phyloP scores from a whole-genome alignment of 2,113 vertebrate species.

The Symphodus melops region DNA sequence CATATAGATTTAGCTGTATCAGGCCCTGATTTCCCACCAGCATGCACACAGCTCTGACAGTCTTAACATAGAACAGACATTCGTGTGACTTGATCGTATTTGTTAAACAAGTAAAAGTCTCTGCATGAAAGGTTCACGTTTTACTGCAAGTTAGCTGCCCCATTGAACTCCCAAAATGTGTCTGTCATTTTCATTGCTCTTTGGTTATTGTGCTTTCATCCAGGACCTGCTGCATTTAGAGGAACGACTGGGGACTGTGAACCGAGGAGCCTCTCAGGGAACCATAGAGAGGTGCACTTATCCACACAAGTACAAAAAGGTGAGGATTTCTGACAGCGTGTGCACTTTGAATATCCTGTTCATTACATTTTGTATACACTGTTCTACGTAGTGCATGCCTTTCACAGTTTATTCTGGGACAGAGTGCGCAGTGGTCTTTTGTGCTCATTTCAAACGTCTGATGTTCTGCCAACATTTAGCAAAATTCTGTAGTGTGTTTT shows the following conservation, averaged over 20 bases:
- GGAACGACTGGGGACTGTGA: conserved; percentile 97
- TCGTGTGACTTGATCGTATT: neutral
- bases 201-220: neutral
- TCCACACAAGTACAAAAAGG: conserved; percentile 99
- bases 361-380: conserved; percentile 24
- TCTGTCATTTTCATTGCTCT: neutral
- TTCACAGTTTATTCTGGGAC: conserved; percentile 73
- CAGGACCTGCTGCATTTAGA: conserved; percentile 99
- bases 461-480: conserved; percentile 70
- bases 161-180: neutral
- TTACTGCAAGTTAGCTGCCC: neutral
- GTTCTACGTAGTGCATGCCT: conserved; percentile 63
- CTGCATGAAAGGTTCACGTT: neutral
- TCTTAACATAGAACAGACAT: neutral
- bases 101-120: neutral
- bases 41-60: neutral
- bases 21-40: neutral
- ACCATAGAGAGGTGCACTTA: conserved; percentile 99
- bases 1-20: neutral
- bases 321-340: conserved; percentile 72
- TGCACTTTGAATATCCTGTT: conserved; percentile 14
- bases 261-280: conserved; percentile 98
- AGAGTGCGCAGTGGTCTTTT: conserved; percentile 77
- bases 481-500: conserved; percentile 73
- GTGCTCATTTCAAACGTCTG: conserved; percentile 69